Evolutionary conservation across 2,113 vertebrate species (phyloP).

Genomic region (Origma solitaria): DNA sequence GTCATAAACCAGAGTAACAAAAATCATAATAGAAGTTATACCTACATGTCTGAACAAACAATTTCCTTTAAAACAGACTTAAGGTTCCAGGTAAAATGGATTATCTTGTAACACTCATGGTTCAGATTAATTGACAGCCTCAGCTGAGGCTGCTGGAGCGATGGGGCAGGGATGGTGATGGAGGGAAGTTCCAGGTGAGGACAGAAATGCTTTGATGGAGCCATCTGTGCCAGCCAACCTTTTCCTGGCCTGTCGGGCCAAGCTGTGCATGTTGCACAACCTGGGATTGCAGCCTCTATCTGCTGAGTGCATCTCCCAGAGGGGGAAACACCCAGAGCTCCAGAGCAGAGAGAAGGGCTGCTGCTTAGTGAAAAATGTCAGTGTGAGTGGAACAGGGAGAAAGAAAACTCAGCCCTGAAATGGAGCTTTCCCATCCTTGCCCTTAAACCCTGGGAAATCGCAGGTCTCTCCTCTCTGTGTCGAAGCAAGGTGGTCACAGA

Average conservation of each 20-base stretch:
- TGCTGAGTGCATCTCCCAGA: not conserved
- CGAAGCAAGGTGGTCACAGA: not conserved
- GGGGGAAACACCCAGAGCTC: not conserved
- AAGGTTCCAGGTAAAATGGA: not conserved
- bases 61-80: not conserved
- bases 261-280: not conserved
- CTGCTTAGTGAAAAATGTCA: not conserved
- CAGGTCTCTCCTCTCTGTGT: not conserved
- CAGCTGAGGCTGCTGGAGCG: not conserved
- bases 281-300: not conserved
- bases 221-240: not conserved
- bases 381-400: rapidly evolving
- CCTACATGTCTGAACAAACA: not conserved
- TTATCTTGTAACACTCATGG: not conserved
- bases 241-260: not conserved
- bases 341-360: not conserved
- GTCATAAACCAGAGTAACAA: not conserved
- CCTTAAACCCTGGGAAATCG: not conserved
- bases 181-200: not conserved
- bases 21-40: not conserved
- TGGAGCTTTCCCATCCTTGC: not conserved
- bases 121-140: not conserved
- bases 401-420: not conserved
- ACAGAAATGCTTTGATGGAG: not conserved
- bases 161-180: not conserved